These are phyloP conservation scores for Drepanosiphum platanoidis DNA, from an alignment of 2,888 invertebrate species.

Conservation along the genomic window DNA sequence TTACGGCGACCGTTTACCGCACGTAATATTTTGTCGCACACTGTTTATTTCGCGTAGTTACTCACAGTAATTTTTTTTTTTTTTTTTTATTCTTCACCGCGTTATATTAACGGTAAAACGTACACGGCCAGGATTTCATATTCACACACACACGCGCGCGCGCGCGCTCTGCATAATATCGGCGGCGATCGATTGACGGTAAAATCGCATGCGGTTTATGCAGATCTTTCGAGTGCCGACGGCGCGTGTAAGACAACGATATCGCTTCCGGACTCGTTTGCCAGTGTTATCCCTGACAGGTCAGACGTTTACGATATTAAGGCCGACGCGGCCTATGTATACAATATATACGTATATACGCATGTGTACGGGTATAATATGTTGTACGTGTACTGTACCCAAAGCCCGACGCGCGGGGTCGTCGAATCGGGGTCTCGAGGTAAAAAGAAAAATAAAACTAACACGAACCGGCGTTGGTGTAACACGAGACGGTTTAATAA, in stretches of 20 bases:
- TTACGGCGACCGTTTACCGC: not conserved
- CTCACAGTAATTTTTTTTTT: not conserved
- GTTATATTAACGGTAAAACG: slow-evolving; percentile 32
- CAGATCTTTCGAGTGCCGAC: not conserved
- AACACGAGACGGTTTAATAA: no score
- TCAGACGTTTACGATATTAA: not conserved
- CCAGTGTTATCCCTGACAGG: not conserved
- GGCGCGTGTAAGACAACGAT: not conserved
- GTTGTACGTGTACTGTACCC: not conserved
- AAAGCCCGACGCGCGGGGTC: not conserved
- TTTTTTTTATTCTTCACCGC: not conserved
- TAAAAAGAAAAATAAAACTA: no score
- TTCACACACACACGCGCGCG: not conserved
- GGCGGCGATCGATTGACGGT: not conserved
- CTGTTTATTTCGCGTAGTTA: slow-evolving; percentile 4
- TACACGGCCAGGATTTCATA: not conserved
- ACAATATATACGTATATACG: not conserved
- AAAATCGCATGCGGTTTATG: not conserved
- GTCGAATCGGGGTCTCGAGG: no score
- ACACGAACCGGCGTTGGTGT: no score
- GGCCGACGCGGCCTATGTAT: not conserved
- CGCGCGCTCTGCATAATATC: not conserved
- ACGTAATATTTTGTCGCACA: not conserved
- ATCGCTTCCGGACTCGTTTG: not conserved
- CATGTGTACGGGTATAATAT: not conserved